Base-by-base conservation (phyloP, 2,113 vertebrate genomes). In the Callopanchax toddi region DNA sequence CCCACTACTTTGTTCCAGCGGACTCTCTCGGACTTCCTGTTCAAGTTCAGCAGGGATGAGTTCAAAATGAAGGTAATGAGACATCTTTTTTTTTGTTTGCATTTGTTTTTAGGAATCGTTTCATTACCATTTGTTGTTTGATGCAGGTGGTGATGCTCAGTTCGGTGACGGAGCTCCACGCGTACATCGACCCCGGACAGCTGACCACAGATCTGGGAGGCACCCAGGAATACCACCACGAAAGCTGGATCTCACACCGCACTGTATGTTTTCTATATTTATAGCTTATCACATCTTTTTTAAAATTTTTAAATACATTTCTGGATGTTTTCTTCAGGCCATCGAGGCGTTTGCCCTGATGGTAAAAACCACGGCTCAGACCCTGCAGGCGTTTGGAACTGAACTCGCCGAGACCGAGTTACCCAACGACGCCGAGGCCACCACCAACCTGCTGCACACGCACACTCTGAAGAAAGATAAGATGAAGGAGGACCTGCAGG, bases 301-400 rank as follows among this genome's bases (percentile, higher is more conserved):
- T 11, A 4, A 11, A 10, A 57, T 6, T 8, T 6, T 8, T 8
- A 43, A 17, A 12, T 17, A 15, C 15, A 37, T 0, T 0, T 8
- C 2, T 55, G 23, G 15, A 1, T 52, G 6, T 51, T 25, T 22
- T 12, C 22, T 9, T 0, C 87, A 99, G 97, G 97, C 96, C 21
- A 96, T 99, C 42, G 97, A 99, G 83, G 92, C 91, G n/a, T 99
- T 99, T 1, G 97, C 97, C 45, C 87, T 96, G 71, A 96, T 95
- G 94, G 97, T 99, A 72, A 99, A 98, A 85, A 94, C 95, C 81
- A 98, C 95, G 1, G 97, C 96, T n/a, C 96, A 97, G 90, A 95
- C 89, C 46, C 93, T 99, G 78, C 96, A 97, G 89, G 89, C 93
- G 36, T 97, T 99, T 26, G 97, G 97, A 82, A 95, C 95, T 0